These are phyloP conservation scores for Euclidia mi DNA, from an alignment of 2,888 invertebrate species.

Conservation along the genomic window DNA sequence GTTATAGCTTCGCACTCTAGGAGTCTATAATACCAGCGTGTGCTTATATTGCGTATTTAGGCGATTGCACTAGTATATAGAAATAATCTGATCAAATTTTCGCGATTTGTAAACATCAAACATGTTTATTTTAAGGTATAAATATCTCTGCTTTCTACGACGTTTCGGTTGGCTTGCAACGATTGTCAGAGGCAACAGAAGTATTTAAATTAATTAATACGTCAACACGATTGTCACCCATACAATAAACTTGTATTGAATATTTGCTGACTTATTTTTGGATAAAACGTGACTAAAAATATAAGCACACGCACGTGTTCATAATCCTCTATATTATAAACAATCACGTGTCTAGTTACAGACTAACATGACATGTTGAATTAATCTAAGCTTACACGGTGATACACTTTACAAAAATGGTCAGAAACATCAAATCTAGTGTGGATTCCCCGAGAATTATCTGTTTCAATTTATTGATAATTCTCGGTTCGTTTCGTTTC, in stretches of 20 bases:
- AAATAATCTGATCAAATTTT: no score
- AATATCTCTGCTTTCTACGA: no score
- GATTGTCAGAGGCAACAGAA: no score
- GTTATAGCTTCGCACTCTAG: conserved; percentile 87
- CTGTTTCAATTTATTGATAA: conserved; percentile 65
- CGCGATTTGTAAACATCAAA: no score
- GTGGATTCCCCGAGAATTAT: conserved; percentile 76
- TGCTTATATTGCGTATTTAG: conserved; percentile 55
- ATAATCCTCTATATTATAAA: conserved; percentile 73
- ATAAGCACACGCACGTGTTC: conserved; percentile 65
- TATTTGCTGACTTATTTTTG: no score
- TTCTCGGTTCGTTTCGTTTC: conserved; percentile 69
- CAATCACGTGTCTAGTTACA: conserved; percentile 81
- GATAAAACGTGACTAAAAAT: conserved; percentile 20
- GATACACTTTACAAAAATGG: conserved; percentile 84
- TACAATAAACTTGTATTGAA: no score
- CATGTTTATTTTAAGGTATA: no score
- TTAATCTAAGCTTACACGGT: conserved; percentile 87
- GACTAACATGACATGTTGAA: conserved; percentile 86
- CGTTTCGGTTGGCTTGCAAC: no score
- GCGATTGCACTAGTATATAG: no score
- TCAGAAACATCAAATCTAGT: conserved; percentile 85
- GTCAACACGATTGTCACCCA: no score
- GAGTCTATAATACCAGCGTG: conserved; percentile 74
- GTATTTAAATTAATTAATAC: no score